phyloP scores from a whole-genome alignment of 2,113 vertebrate genomes.

The Lethenteron camtschaticum region DNA sequence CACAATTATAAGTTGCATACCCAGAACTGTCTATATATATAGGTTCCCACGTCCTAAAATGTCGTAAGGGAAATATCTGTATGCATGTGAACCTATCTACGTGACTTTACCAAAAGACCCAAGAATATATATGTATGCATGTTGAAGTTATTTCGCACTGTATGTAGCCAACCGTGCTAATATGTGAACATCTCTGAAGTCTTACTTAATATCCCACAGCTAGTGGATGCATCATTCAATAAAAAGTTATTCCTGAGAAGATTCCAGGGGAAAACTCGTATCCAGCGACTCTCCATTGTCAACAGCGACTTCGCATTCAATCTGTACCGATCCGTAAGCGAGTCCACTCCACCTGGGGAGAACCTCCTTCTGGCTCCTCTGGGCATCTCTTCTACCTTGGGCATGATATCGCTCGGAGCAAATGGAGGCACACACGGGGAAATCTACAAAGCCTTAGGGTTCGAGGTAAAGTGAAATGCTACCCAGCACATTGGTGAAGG shows the following conservation, averaged over 20 bases:
- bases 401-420: constrained; percentile 62
- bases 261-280: constrained; percentile 59
- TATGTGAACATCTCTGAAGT: no score
- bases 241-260: constrained; percentile 45
- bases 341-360: constrained; percentile 32
- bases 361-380: constrained; percentile 75
- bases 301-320: constrained; percentile 64
- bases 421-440: constrained; percentile 35
- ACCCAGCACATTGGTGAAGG: no score
- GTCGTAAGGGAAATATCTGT: neutral
- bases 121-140: neutral
- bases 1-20: no score
- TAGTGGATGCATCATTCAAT: constrained; percentile 29
- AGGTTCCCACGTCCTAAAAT: no score
- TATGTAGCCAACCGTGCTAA: no score
- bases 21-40: no score
- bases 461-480: constrained; percentile 14
- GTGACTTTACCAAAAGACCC: neutral
- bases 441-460: constrained; percentile 43
- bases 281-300: constrained; percentile 63
- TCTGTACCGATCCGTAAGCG: constrained; percentile 53
- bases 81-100: neutral
- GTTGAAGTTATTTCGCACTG: neutral
- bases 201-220: constrained; percentile 16
- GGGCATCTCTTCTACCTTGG: constrained; percentile 80